phyloP scores from a whole-genome alignment of 2,113 vertebrate species.

The Phycodurus eques region DNA sequence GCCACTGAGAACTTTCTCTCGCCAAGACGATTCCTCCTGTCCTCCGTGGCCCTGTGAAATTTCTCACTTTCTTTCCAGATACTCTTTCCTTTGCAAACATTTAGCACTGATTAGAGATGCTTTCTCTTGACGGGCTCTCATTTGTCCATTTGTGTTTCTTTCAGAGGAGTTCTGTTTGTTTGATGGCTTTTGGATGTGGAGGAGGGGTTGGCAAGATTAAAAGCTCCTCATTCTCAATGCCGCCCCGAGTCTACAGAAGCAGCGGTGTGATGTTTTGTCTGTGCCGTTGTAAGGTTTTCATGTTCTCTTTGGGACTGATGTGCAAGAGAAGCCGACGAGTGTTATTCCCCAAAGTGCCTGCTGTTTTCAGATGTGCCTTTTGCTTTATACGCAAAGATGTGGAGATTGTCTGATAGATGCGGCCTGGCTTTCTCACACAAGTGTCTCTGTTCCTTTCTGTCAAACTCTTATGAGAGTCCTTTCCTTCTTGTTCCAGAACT shows the following conservation, averaged over 20 bases:
- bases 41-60: constrained; percentile 43
- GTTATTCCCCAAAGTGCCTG: constrained; percentile 56
- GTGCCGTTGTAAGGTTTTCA: constrained; percentile 54
- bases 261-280: constrained; percentile 45
- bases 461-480: constrained; percentile 6
- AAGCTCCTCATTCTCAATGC: constrained; percentile 34
- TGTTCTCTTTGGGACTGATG: constrained; percentile 60
- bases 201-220: constrained; percentile 40
- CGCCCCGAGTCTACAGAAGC: constrained; percentile 41
- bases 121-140: background rate
- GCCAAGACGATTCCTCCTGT: constrained; percentile 30
- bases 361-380: constrained; percentile 57
- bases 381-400: constrained; percentile 53
- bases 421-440: constrained; percentile 32
- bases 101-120: constrained; percentile 54
- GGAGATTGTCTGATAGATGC: constrained; percentile 58
- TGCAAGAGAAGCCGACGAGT: constrained; percentile 52
- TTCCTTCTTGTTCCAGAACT: constrained; percentile 4
- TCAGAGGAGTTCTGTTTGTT: constrained; percentile 26
- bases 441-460: constrained; percentile 17
- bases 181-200: constrained; percentile 10
- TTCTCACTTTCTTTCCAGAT: constrained; percentile 27
- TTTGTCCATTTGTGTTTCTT: constrained; percentile 34
- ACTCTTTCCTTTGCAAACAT: constrained; percentile 2
- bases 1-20: constrained; percentile 48